Percentiles rank a stretch among this genome's conserved stretches.
phyloP scores from a whole-genome alignment of 30 jellyfish, hydroid and myxozoan species.

The Aurelia aurita region DNA sequence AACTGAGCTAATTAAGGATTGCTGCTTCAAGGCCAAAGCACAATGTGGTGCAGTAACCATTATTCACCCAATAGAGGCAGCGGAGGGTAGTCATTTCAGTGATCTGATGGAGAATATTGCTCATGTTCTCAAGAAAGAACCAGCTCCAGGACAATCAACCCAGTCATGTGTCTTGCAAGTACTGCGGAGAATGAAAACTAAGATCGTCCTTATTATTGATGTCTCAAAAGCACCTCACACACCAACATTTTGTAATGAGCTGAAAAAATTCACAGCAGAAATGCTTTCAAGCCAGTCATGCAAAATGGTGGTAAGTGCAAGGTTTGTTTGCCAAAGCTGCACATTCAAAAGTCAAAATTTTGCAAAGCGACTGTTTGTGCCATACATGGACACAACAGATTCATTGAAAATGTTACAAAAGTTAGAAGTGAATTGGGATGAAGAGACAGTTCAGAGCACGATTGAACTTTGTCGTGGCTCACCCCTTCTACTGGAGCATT shows the following conservation, averaged over 20 bases:
- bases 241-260: background rate
- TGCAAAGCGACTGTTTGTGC: background rate
- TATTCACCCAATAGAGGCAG: background rate
- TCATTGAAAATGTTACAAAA: too few species aligned
- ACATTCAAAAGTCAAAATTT: background rate
- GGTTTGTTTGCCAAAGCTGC: conserved; percentile 4
- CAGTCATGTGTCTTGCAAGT: too few species aligned
- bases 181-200: background rate
- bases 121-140: background rate
- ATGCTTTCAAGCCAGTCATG: background rate
- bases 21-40: background rate
- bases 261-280: background rate
- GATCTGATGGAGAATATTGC: background rate
- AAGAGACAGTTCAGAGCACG: too few species aligned
- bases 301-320: background rate
- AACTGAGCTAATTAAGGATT: background rate
- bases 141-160: too few species aligned
- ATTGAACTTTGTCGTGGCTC: too few species aligned
- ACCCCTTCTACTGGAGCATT: too few species aligned
- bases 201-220: background rate
- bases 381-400: too few species aligned
- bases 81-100: background rate
- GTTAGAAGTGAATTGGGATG: too few species aligned
- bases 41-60: background rate
- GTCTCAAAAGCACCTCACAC: conserved; percentile 20